Conservation (phyloP, 2,888 invertebrate genomes). For the Amphipoea oculea region DNA sequence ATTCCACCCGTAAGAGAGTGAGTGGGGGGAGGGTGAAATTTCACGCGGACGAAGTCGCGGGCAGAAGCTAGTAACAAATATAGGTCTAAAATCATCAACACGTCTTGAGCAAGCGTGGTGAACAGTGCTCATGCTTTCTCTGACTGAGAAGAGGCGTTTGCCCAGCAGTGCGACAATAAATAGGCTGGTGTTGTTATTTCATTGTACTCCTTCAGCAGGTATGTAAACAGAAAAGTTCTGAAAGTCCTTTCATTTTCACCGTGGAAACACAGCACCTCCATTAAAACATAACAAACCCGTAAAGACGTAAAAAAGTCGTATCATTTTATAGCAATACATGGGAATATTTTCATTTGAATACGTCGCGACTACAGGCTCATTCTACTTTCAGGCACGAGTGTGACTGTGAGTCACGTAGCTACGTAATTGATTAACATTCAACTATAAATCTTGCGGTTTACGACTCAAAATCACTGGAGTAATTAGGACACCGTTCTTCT, state of each 20-base stretch:
- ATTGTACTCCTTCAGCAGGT: background rate
- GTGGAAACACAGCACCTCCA: slow-evolving; percentile 2
- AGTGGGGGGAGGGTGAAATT: too few species aligned
- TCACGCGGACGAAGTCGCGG: too few species aligned
- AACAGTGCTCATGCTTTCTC: background rate
- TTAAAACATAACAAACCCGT: slow-evolving; percentile 31
- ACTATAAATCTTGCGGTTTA: slow-evolving; percentile 55
- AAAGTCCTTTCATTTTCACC: background rate
- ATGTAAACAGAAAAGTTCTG: background rate
- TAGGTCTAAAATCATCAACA: background rate
- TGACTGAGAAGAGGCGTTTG: background rate
- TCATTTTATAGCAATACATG: slow-evolving; percentile 31
- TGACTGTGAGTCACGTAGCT: slow-evolving; percentile 31
- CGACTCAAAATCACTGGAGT: slow-evolving; percentile 47
- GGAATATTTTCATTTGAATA: slow-evolving; percentile 34
- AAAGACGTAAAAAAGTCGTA: slow-evolving; percentile 25
- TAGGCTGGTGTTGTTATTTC: background rate
- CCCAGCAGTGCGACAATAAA: background rate
- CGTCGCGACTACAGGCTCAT: slow-evolving; percentile 7
- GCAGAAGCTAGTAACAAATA: background rate
- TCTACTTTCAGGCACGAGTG: slow-evolving; percentile 1
- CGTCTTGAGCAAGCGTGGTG: background rate
- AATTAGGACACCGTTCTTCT: slow-evolving; percentile 42
- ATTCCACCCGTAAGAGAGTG: too few species aligned
- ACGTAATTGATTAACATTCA: slow-evolving; percentile 51